Evolutionary conservation across 2,888 invertebrate species (phyloP), one percentile per base, ranked within the genome.

Genomic region (Hermaeophaga mercurialis): DNA sequence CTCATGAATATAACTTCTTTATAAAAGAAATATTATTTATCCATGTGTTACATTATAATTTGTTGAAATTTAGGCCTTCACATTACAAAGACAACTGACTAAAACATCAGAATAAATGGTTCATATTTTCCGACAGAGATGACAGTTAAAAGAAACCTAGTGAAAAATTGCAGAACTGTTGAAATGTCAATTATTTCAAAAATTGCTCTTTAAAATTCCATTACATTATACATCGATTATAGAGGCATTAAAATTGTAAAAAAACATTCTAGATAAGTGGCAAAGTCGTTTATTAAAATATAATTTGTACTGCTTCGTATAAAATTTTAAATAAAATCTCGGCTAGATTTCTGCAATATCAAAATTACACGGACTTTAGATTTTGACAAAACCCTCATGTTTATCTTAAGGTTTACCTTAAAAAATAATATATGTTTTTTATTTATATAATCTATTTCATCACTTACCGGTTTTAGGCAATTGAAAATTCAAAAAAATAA

Each of bases 211-310:
- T 54, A 54, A 62, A 59, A 62, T 62, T 63, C 61, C 65, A 54
- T 58, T 67, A 66, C 50, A 66, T 62, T 49, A 41, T 62, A 64
- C 62, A 64, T 64, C 59, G 60, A 58, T 39, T 54, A 62, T 65
- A 65, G 59, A 58, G 24, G 24, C 57, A 59, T 66, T 58, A 58
- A 63, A 61, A 60, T 50, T 18, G 19, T 36, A 54, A 56, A 66
- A 66, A 67, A 67, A 65, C 67, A 66, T 67, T 67, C 67, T 66
- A 65, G 67, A 67, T 66, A 65, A 12, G 33, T 36, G 14, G 36
- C 9, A 36, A 15, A 17, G 8, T 17, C 8, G 5, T 9, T 36
- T 11, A 36, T 17, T 36, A 36, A 15, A 36, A 36, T 6, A 31
- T 31, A 31, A 2, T 31, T 31, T 31, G 31, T 11, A 31, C 12